A percentile compares a stretch with the other conserved stretches of the same genome.
Evolutionary conservation across 2,113 vertebrate genomes (phyloP).

Genomic region (Mus spicilegus): DNA sequence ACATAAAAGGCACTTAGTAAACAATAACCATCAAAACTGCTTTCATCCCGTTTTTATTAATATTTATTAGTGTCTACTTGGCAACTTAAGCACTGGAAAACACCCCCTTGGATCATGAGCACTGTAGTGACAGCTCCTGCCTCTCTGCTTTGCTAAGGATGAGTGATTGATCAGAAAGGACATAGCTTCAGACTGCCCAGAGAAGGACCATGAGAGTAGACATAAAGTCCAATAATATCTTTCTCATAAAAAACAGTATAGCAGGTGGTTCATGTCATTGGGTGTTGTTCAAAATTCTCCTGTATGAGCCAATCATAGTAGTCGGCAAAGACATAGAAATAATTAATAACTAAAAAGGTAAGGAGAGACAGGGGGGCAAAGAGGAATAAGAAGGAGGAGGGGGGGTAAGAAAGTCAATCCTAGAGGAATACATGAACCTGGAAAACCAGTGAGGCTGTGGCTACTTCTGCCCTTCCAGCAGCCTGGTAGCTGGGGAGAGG

Average conservation of each 20-base stretch:
- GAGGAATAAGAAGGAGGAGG: not conserved
- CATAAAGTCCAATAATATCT: not conserved
- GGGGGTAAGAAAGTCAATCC: not conserved
- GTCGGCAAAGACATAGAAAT: not conserved
- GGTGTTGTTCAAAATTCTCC: not conserved
- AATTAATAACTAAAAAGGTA: slow-evolving; percentile 22
- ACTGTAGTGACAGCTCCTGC: not conserved
- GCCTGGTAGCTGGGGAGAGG: slow-evolving; percentile 20
- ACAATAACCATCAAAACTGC: slow-evolving; percentile 34
- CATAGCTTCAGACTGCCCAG: not conserved
- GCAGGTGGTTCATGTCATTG: not conserved
- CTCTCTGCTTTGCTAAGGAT: not conserved
- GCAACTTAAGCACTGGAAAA: not conserved
- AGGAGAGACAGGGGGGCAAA: rapidly evolving
- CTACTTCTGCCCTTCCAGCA: not conserved
- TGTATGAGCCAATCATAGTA: not conserved
- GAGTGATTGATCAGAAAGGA: slow-evolving; percentile 5
- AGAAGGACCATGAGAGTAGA: slow-evolving; percentile 5
- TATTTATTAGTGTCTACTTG: not conserved
- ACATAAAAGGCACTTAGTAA: not conserved
- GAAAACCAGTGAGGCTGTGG: not conserved
- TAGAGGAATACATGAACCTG: not conserved
- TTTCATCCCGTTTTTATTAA: slow-evolving; percentile 34
- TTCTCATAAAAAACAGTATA: slow-evolving; percentile 9
- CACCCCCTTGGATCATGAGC: not conserved